Conservation (phyloP, 2,888 invertebrate species). For the Steinernema carpocapsae region DNA sequence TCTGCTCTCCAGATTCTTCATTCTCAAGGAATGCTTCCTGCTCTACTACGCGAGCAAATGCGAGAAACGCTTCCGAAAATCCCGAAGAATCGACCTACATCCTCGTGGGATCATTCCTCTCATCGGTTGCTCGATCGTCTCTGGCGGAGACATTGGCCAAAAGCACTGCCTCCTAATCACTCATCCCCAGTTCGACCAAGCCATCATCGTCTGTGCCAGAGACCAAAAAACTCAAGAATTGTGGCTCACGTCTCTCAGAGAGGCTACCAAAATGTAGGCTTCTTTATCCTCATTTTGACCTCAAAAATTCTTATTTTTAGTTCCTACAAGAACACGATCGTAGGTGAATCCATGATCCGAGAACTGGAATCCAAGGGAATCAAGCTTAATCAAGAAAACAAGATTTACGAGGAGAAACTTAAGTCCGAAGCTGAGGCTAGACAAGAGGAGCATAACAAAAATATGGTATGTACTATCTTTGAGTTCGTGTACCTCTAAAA, state of each 20-base stretch:
- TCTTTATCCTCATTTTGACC: not conserved
- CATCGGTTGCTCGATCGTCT: slow-evolving; percentile 61
- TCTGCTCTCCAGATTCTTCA: slow-evolving; percentile 69
- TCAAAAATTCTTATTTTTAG: slow-evolving; percentile 43
- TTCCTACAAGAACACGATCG: slow-evolving; percentile 61
- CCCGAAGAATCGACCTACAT: slow-evolving; percentile 56
- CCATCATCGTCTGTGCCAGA: slow-evolving; percentile 58
- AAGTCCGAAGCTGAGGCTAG: slow-evolving; percentile 54
- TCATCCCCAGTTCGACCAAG: slow-evolving; percentile 59
- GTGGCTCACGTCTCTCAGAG: slow-evolving; percentile 59
- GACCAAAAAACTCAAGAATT: slow-evolving; percentile 54
- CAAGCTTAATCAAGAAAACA: slow-evolving; percentile 59
- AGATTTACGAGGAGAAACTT: slow-evolving; percentile 54
- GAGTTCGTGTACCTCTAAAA: not conserved
- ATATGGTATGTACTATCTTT: slow-evolving; percentile 53
- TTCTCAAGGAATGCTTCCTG: slow-evolving; percentile 72
- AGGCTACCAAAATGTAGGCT: slow-evolving; percentile 60
- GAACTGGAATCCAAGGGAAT: slow-evolving; percentile 40
- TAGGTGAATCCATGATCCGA: slow-evolving; percentile 47
- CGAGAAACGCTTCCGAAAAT: slow-evolving; percentile 57
- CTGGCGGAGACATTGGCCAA: slow-evolving; percentile 58
- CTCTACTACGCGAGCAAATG: slow-evolving; percentile 69
- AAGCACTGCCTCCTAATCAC: slow-evolving; percentile 60
- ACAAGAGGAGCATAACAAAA: slow-evolving; percentile 55
- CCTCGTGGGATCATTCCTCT: slow-evolving; percentile 62